Base-by-base conservation (phyloP, 2,888 invertebrate species). In the Philereme transversata region DNA sequence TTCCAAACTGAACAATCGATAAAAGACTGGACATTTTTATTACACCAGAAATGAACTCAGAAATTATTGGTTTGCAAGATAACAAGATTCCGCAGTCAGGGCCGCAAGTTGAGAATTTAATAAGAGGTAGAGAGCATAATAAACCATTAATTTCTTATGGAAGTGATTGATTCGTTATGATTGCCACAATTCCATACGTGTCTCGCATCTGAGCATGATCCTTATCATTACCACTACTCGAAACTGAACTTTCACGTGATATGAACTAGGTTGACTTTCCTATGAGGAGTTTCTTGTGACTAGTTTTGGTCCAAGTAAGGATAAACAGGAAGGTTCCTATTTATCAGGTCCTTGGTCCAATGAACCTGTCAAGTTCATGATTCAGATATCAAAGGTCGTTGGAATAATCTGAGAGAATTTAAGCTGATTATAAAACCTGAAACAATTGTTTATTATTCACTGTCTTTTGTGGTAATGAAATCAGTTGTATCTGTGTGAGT, bases 261-360 rank as follows among this genome's bases (percentile, higher is more conserved):
- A 60, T 51, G 43, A 48, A 52, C 50, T 62, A 62, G 58, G 54
- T 45, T 68, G 60, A 64, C 60, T 67, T 66, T 40, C 33, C 11
- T 73, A 64, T 51, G 49, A 64, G 65, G 62, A 71, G 65, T 72
- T 73, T 76, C 76, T 74, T 69, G 73, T 76, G 77, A 80, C 78
- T 80, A 69, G 74, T 77, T 33, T 63, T 62, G 72, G 72, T 70
- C 77, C 72, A 73, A 70, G 77, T 81, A 82, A 84, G 84, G 86
- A 86, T 77, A 84, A 86, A 86, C 89, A 89, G 90, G 89, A 90
- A 87, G 86, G 76, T 64, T 81, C 82, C 81, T 78, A 86, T 88
- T 88, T 80, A 69, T 61, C 57, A 35, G 64, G 78, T 68, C 83
- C 83, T 82, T 82, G 81, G 82, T 82, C 78, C 68, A 62, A 64